Conservation (phyloP, 2,113 vertebrate genomes). For the Cephalopholis sonnerati region DNA sequence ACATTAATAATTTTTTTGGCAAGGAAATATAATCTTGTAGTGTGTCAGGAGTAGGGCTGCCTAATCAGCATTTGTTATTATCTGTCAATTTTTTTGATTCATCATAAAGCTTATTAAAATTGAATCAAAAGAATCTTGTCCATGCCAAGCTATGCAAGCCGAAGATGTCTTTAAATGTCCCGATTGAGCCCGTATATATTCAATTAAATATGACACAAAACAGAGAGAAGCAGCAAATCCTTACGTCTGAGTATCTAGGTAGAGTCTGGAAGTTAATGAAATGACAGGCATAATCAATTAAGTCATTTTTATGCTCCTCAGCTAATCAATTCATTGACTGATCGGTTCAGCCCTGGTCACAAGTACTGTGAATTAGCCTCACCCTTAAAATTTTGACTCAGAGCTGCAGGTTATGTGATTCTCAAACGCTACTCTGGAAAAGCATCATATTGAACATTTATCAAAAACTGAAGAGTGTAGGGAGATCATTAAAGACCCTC, state of each 20-base stretch:
- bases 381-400: background rate
- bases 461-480: background rate
- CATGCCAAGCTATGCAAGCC: background rate
- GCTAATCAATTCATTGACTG: background rate
- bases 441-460: conserved; percentile 8
- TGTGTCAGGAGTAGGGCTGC: background rate
- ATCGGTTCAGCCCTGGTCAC: background rate
- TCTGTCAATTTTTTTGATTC: background rate
- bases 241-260: background rate
- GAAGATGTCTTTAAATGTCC: background rate
- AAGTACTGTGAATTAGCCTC: background rate
- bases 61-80: background rate
- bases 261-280: background rate
- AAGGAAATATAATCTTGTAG: background rate
- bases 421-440: background rate
- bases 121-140: background rate
- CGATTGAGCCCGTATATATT: background rate
- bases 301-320: background rate
- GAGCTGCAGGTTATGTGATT: background rate
- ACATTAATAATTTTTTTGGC: background rate
- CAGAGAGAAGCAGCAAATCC: background rate
- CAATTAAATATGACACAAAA: background rate
- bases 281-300: background rate
- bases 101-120: background rate
- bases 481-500: background rate